These are phyloP conservation scores for Arctopsyche grandis DNA, from an alignment of 1,140 invertebrate genomes.

Conservation along the genomic window DNA sequence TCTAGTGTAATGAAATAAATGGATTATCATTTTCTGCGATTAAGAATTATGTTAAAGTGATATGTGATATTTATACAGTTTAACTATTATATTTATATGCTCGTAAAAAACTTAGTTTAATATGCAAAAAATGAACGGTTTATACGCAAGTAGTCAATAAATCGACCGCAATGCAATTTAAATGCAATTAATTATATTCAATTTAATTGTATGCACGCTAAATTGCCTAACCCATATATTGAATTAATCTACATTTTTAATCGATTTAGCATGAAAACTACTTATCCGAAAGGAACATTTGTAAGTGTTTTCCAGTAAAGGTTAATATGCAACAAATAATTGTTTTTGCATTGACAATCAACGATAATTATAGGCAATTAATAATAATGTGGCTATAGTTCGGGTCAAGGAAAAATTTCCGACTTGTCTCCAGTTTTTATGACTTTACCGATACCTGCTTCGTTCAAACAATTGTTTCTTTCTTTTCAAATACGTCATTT, in stretches of 20 bases:
- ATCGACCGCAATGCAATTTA: neutral
- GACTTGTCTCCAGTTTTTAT: slow-evolving; percentile 25
- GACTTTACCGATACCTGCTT: neutral
- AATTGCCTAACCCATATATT: neutral
- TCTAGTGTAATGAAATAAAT: too few species aligned
- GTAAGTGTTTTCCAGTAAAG: slow-evolving; percentile 20
- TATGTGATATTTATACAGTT: too few species aligned
- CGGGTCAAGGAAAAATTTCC: slow-evolving; percentile 33
- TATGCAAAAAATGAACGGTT: neutral
- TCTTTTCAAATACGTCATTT: too few species aligned
- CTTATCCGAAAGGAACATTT: slow-evolving; percentile 15
- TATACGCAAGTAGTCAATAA: neutral
- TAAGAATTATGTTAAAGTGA: too few species aligned
- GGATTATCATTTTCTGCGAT: too few species aligned
- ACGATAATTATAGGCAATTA: slow-evolving; percentile 33
- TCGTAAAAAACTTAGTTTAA: too few species aligned
- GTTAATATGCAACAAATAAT: slow-evolving; percentile 39
- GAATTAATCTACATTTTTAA: slow-evolving; percentile 23
- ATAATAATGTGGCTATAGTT: slow-evolving; percentile 31
- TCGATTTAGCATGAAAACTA: slow-evolving; percentile 26
- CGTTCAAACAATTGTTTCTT: too few species aligned
- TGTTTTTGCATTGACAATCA: slow-evolving; percentile 31
- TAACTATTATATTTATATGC: too few species aligned
- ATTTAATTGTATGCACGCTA: too few species aligned
- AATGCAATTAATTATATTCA: neutral